Conservation (phyloP, 2,113 vertebrate genomes). For the Nycticryphes semicollaris region DNA sequence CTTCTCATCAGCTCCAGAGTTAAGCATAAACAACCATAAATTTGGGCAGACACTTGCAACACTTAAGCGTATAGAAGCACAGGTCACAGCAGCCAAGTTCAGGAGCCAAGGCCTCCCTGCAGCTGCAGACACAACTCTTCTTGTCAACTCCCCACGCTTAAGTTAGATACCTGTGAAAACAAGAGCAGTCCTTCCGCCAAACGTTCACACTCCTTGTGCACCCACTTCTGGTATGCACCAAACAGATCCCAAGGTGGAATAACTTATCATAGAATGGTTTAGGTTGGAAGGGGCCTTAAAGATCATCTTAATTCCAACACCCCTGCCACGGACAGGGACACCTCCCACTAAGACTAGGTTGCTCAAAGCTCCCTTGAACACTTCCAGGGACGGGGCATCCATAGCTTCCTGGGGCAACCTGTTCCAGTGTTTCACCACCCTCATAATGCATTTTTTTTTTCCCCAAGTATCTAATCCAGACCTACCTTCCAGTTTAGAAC, state of each 20-base stretch:
- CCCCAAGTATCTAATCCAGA: background rate
- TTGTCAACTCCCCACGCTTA: background rate
- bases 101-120: background rate
- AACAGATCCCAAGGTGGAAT: background rate
- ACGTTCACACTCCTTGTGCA: too few species aligned
- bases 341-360: background rate
- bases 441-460: background rate
- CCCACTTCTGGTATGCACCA: background rate
- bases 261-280: background rate
- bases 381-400: background rate
- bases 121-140: background rate
- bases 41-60: background rate
- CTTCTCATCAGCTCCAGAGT: background rate
- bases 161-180: background rate
- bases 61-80: background rate
- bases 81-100: background rate
- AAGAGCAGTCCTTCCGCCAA: background rate
- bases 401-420: background rate
- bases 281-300: background rate
- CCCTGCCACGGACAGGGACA: background rate
- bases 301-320: background rate
- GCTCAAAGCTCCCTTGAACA: background rate
- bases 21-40: background rate
- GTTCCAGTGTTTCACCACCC: background rate
- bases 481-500: background rate